These are phyloP conservation scores for Pogonocichla stellata DNA, from an alignment of 2,113 vertebrate species.

Conservation along the genomic window DNA sequence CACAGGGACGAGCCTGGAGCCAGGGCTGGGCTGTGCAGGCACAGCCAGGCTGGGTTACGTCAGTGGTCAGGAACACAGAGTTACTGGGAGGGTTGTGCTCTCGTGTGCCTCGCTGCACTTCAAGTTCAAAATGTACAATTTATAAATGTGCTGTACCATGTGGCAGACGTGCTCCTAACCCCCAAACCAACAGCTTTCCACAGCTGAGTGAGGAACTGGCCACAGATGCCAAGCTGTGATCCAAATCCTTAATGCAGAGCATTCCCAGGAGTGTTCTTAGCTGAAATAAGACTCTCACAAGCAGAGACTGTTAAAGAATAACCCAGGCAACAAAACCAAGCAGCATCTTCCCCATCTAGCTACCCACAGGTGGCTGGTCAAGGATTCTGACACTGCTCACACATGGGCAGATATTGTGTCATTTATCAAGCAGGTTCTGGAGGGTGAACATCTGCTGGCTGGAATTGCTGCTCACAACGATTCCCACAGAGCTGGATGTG, in stretches of 20 bases:
- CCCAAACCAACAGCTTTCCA: background rate
- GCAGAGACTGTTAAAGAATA: background rate
- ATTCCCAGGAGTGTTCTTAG: background rate
- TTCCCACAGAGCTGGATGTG: background rate
- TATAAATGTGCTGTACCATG: background rate
- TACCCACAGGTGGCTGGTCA: background rate
- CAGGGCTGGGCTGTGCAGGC: accelerated
- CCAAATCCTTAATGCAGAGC: background rate
- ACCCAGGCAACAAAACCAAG: background rate
- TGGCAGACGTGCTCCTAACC: background rate
- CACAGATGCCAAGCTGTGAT: background rate
- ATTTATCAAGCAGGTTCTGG: background rate
- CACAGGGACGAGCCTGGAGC: background rate
- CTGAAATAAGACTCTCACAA: background rate
- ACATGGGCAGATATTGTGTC: background rate
- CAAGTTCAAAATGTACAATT: background rate
- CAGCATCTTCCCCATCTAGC: background rate
- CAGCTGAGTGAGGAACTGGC: background rate
- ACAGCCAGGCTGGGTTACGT: background rate
- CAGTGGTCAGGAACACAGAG: background rate
- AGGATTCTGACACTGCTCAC: background rate
- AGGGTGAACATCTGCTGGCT: background rate
- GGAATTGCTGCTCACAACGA: background rate
- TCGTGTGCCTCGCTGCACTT: background rate
- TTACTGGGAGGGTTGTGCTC: background rate